A percentile compares a stretch with the other conserved stretches of the same genome.
Conservation (phyloP, 2,888 invertebrate genomes). For the Scaptomyza tumidula region DNA sequence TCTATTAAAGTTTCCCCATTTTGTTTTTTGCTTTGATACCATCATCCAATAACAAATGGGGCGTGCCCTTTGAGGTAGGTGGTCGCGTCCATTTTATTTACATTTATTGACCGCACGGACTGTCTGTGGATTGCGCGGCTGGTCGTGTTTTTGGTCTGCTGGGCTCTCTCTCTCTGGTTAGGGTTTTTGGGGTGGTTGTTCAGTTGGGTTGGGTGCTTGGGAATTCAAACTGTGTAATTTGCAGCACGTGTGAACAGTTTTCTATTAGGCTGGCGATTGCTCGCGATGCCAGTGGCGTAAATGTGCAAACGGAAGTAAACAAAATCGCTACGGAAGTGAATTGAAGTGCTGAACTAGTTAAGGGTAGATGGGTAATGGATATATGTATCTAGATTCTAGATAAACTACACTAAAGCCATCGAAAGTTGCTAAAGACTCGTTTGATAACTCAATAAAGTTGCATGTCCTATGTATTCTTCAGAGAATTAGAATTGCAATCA, state of each 20-base stretch:
- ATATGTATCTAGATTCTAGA: conserved; percentile 23
- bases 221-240: conserved; percentile 58
- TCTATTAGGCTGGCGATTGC: conserved; percentile 51
- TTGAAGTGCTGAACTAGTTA: conserved; percentile 43
- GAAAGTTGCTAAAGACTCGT: background rate
- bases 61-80: conserved; percentile 40
- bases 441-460: conserved; percentile 37
- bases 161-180: background rate
- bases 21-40: conserved; percentile 16
- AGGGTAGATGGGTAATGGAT: conserved; percentile 34
- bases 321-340: conserved; percentile 57
- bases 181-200: background rate
- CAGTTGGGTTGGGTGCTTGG: conserved; percentile 17
- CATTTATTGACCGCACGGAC: conserved; percentile 68
- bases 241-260: conserved; percentile 70
- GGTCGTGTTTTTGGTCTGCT: conserved; percentile 11
- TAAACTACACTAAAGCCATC: conserved; percentile 1
- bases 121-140: conserved; percentile 27
- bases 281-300: conserved; percentile 54
- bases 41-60: conserved; percentile 40
- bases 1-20: conserved; percentile 37
- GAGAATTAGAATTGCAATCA: background rate
- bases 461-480: background rate
- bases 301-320: conserved; percentile 53
- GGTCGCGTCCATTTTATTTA: conserved; percentile 60